Conservation (phyloP, 2,113 vertebrate species). For the Porphyrio hochstetteri region DNA sequence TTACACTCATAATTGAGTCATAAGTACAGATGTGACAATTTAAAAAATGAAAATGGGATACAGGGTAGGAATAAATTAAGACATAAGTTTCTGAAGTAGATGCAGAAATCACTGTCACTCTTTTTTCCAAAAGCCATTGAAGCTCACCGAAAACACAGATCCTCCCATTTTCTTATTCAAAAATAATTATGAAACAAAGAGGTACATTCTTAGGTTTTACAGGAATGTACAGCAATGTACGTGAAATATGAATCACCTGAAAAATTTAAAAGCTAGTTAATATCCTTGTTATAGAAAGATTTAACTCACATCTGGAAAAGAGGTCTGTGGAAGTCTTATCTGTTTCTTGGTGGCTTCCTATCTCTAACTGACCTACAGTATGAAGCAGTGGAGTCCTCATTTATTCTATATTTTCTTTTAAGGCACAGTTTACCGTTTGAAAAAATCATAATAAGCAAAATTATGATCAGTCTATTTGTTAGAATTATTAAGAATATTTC, state of each 20-base stretch:
- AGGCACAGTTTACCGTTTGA: neutral
- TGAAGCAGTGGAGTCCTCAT: neutral
- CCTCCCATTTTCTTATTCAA: neutral
- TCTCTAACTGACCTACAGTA: neutral
- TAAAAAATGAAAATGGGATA: neutral
- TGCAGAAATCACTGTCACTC: neutral
- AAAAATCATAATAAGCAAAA: neutral
- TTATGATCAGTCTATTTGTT: neutral
- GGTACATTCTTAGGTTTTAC: neutral
- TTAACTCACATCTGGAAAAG: neutral
- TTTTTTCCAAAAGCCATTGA: neutral
- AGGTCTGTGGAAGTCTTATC: neutral
- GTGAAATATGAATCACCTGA: neutral
- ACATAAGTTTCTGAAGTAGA: neutral
- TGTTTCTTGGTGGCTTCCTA: neutral
- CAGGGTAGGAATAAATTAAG: neutral
- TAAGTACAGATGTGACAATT: neutral
- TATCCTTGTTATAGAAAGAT: neutral
- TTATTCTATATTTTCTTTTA: neutral
- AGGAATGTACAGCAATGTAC: neutral
- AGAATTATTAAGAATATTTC: neutral
- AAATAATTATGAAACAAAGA: neutral
- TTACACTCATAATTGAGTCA: neutral
- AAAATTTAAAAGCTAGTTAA: neutral
- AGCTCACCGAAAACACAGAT: neutral